phyloP scores from a whole-genome alignment of 2,797 vertebrate genomes.

The Sebastes variabilis region DNA sequence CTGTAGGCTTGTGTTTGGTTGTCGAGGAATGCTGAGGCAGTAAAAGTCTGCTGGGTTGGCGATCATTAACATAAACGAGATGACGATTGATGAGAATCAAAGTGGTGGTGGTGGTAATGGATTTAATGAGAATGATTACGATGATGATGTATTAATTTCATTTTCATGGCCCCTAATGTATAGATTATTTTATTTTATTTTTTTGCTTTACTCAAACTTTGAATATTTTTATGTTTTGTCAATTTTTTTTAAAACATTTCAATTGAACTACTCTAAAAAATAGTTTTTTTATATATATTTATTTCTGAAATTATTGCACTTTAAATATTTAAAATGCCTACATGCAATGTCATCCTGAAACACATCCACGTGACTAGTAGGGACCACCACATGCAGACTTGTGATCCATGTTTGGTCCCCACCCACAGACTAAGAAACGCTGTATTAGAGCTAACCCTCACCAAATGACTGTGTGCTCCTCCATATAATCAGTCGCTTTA shows the following conservation, averaged over 20 bases:
- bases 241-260: background rate
- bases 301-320: background rate
- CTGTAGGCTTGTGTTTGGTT: slow-evolving; percentile 52
- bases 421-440: slow-evolving; percentile 52
- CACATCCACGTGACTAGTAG: background rate
- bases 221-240: background rate
- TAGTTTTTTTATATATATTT: background rate
- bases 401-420: slow-evolving; percentile 54
- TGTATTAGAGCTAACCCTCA: slow-evolving; percentile 59
- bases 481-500: slow-evolving; percentile 66
- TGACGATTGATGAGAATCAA: slow-evolving; percentile 15
- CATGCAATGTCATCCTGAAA: background rate
- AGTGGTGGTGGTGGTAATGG: background rate
- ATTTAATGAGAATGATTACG: background rate
- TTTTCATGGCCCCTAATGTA: background rate
- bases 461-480: slow-evolving; percentile 66
- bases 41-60: slow-evolving; percentile 11
- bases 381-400: slow-evolving; percentile 26
- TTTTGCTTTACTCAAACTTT: background rate
- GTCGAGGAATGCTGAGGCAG: slow-evolving; percentile 71
- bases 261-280: background rate
- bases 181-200: background rate
- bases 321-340: background rate
- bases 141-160: background rate
- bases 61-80: slow-evolving; percentile 31